Percentiles rank a stretch among this genome's conserved stretches.
Conservation (phyloP, 2,888 invertebrate genomes). For the Epicampocera succincta region DNA sequence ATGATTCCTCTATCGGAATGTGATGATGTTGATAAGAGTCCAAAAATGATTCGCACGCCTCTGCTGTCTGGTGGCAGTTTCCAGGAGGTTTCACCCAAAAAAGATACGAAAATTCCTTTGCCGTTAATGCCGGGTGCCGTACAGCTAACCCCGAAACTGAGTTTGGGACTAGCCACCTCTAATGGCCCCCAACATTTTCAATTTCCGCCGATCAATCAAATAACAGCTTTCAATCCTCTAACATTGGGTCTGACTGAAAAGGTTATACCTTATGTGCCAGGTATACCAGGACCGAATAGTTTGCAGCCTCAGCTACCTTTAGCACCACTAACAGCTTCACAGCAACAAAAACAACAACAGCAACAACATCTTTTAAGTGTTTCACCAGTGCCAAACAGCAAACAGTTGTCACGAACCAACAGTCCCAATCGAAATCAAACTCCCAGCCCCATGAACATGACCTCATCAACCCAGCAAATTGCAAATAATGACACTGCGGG, state of each 20-base stretch:
- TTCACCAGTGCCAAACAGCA: conserved; percentile 3
- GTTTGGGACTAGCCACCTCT: conserved; percentile 83
- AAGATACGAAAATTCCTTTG: conserved; percentile 58
- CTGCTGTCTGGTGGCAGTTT: conserved; percentile 92
- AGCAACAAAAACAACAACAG: conserved; percentile 73
- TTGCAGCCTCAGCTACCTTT: conserved; percentile 80
- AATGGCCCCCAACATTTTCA: conserved; percentile 83
- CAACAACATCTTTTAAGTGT: conserved; percentile 50
- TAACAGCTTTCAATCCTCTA: conserved; percentile 87
- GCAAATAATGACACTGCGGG: conserved; percentile 38
- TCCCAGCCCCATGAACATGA: conserved; percentile 75
- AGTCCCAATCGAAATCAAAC: conserved; percentile 78
- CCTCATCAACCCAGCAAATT: conserved; percentile 5
- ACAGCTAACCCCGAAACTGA: conserved; percentile 81
- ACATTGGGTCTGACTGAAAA: conserved; percentile 86
- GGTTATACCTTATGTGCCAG: conserved; percentile 92
- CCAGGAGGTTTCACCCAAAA: conserved; percentile 82
- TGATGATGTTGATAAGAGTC: conserved; percentile 85
- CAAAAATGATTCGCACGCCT: conserved; percentile 90
- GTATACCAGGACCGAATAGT: conserved; percentile 91
- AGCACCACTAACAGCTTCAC: conserved; percentile 75
- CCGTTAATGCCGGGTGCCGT: conserved; percentile 81
- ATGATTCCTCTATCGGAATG: conserved; percentile 85
- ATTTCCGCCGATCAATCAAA: conserved; percentile 86
- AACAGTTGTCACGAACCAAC: conserved; percentile 68